Evolutionary conservation across 2,113 vertebrate genomes (phyloP), one percentile per base, ranked within the genome.

Genomic region (Tinamus guttatus): DNA sequence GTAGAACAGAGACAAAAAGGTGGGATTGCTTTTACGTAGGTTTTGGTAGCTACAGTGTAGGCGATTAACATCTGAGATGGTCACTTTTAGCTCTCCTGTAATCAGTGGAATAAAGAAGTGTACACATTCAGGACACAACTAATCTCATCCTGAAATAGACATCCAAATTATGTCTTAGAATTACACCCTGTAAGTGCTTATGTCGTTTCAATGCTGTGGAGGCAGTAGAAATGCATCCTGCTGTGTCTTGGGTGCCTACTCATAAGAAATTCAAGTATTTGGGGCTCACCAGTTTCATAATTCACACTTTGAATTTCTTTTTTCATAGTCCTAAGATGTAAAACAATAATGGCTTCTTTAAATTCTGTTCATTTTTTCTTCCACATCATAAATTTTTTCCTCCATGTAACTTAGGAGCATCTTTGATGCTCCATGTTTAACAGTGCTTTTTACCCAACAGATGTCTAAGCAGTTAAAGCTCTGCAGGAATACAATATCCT

Each of bases 371-470:
- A 64, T 41, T 58, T 82, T 87, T 34, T 25, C 54, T 85, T 89
- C 25, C 28, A 74, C 1, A 2, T 65, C 22, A 76, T 40, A 73
- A 51, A 14, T 9, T 9, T 93, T 54, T 73, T 84, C 22, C 32
- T 82, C 27, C 2, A 0, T 60, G 68, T 63, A 89, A 68, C 15
- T 43, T 51, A 52, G 8, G 28, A 81, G 15, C 1, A 1, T 10
- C 64, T 88, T 41, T 91, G 74, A 67, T 77, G 71, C 83, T 59
- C 77, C 18, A 5, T 67, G 20, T 89, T 89, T 94, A 95, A 81
- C 51, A 62, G 63, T 34, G 30, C 86, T 14, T 79, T 86, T 93
- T 93, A 93, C 32, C 20, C 54, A 91, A 51, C 30, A 92, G 78
- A 90, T 74, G 52, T 74, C 51, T 62, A 65, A 32, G 47, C 49